Base-by-base conservation (phyloP, 2,797 vertebrate species). In the Remorina albescens region DNA sequence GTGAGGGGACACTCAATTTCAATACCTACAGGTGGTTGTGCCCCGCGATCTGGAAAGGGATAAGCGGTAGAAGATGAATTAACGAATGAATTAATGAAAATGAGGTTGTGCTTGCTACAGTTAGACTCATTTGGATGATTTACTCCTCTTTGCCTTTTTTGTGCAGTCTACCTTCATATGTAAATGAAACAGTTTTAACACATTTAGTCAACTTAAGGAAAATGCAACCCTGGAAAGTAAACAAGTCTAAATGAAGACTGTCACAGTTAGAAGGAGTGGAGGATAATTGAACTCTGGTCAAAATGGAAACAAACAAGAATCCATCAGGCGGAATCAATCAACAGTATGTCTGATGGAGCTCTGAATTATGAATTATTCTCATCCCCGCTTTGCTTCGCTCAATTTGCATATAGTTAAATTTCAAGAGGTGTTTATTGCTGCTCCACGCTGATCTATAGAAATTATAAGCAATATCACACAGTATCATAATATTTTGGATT, bases 341-440 rank as follows among this genome's bases (percentile, higher is more conserved):
- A 39, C 18, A 47, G 18, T 15, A 55, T 5, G 0, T 39, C n/a
- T 49, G 36, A 19, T 18, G 10, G 21, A 50, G 39, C 25, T 50
- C 30, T 71, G 21, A 34, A 34, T 50, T 32, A 61, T 51, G 6
- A 63, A 65, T 28, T 12, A 11, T 28, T 25, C 49, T 34, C 36
- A 30, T 41, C 42, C 42, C 41, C 25, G 11, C 12, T 54, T 8
- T 46, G 26, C 21, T 2, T 46, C 25, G 49, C 39, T 57, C 11
- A 15, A 2, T 72, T 51, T 69, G 30, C 57, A 58, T 57, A 18
- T 18, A 34, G 15, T 62, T 39, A 51, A 83, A 70, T 36, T 34
- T 54, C 4, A 51, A 30, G 21, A 47, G 49, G 36, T 36, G 41
- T 74, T 61, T 44, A 26, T 39, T 25, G 21, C 47, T 28, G 18